Evolutionary conservation across 2,113 vertebrate species (phyloP).

Genomic region (Gymnogyps californianus): DNA sequence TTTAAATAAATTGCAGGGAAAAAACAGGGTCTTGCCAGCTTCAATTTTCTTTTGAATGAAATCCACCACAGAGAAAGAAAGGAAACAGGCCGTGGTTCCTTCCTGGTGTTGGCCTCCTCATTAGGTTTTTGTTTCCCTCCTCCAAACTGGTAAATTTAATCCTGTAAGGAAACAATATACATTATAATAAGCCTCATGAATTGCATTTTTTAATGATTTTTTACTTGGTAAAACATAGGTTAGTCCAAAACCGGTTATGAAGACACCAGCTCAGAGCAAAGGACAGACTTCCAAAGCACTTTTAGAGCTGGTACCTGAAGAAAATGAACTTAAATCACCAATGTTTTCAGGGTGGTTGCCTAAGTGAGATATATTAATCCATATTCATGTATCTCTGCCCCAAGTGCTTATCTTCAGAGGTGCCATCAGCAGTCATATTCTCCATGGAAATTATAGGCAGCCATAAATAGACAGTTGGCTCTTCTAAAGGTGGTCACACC

Average conservation of each 20-base stretch:
- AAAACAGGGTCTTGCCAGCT: constrained; percentile 76
- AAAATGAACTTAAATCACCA: background rate
- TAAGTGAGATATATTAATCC: background rate
- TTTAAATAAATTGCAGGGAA: constrained; percentile 77
- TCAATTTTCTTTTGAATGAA: constrained; percentile 74
- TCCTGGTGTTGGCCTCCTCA: constrained; percentile 58
- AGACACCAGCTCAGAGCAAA: background rate
- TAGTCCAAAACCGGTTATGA: background rate
- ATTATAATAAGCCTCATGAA: constrained; percentile 30
- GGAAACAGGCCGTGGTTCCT: constrained; percentile 62
- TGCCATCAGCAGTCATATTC: background rate
- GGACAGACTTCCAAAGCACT: background rate
- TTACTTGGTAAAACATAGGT: background rate
- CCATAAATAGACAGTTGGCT: background rate
- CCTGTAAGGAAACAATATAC: constrained; percentile 73
- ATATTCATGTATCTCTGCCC: background rate
- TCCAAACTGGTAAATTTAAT: constrained; percentile 73
- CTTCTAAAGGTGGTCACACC: background rate
- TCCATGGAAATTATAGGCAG: background rate
- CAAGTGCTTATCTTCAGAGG: background rate
- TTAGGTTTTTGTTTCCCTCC: constrained; percentile 66
- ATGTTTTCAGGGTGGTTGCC: background rate
- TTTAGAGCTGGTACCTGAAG: background rate
- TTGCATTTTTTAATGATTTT: background rate
- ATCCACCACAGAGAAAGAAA: constrained; percentile 68